Percentiles rank a stretch among this genome's conserved stretches.
Evolutionary conservation across 2,797 vertebrate species (phyloP).

Genomic region (Helostoma temminkii): DNA sequence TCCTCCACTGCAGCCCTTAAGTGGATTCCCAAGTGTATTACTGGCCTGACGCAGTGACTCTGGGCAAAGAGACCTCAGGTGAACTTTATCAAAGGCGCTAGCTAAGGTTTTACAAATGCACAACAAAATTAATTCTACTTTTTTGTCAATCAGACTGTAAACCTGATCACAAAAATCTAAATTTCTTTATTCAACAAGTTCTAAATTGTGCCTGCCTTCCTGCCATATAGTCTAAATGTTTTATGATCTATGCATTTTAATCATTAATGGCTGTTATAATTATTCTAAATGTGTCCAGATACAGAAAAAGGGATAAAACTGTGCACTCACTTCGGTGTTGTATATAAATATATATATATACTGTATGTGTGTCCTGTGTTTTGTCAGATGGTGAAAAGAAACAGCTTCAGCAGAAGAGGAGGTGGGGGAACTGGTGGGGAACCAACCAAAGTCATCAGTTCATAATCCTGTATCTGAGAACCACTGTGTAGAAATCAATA

Average conservation of each 20-base stretch:
- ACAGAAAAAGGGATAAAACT: not conserved
- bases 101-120: not conserved
- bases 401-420: constrained; percentile 3
- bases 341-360: no score
- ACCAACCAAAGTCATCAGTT: not conserved
- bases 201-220: no score
- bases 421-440: not conserved
- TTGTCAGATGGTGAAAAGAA: constrained; percentile 32
- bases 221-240: no score
- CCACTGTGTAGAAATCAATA: not conserved
- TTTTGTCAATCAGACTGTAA: no score
- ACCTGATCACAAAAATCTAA: no score
- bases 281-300: no score
- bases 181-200: no score
- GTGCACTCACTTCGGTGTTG: not conserved
- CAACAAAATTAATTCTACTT: no score
- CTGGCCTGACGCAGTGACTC: constrained; percentile 21
- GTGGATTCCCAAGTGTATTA: constrained; percentile 77
- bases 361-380: constrained; percentile 13
- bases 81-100: not conserved
- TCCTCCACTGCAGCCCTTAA: constrained; percentile 40
- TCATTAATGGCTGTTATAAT: no score
- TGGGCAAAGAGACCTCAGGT: constrained; percentile 49
- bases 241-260: no score
- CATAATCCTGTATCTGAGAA: not conserved